Evolutionary conservation across 2,888 invertebrate species (phyloP), one percentile per base, ranked within the genome.

Genomic region (Drosophila melanosoma): DNA sequence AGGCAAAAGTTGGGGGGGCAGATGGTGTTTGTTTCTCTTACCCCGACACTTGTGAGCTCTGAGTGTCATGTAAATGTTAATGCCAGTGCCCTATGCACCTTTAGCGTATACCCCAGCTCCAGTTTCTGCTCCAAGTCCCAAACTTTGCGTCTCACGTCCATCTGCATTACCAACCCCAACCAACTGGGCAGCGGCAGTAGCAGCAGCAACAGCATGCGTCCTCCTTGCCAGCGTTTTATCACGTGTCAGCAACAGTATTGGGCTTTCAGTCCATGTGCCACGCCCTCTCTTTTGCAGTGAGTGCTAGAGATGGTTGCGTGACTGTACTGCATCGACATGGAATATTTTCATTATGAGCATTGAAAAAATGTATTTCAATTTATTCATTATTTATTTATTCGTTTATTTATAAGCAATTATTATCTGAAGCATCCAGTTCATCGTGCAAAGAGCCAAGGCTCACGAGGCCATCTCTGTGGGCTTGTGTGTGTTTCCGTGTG

Each of bases 21-120:
- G 45, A 79, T 72, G 76, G 81, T 86, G 83, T 83, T 83, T 85
- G 74, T 86, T 75, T 81, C 54, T 61, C 65, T 53, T 48, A 45
- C 74, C 33, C 40, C 58, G 42, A 42, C 66, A 70, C 79, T 78
- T 58, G 74, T 69, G 74, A 76, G 77, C 75, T 59, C 71, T 51
- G 82, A 78, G 87, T 85, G 87, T 82, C 80, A 84, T 89, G 86
- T 87, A 87, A 89, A 86, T 87, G 86, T 87, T 87, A 87, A 89
- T 87, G 85, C 85, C 77, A 69, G 65, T 87, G 87, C 87, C 87
- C 83, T 88, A 67, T 83, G 86, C 83, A 84, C 84, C 83, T 84
- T 74, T 69, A 71, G 72, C 83, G 77, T 78, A 68, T 78, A 68
- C 53, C 69, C 51, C 56, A 17, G 49, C 26, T 26, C 26, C 5